These are phyloP conservation scores for Austrolebias charrua DNA, from an alignment of 2,797 vertebrate species.

Conservation along the genomic window DNA sequence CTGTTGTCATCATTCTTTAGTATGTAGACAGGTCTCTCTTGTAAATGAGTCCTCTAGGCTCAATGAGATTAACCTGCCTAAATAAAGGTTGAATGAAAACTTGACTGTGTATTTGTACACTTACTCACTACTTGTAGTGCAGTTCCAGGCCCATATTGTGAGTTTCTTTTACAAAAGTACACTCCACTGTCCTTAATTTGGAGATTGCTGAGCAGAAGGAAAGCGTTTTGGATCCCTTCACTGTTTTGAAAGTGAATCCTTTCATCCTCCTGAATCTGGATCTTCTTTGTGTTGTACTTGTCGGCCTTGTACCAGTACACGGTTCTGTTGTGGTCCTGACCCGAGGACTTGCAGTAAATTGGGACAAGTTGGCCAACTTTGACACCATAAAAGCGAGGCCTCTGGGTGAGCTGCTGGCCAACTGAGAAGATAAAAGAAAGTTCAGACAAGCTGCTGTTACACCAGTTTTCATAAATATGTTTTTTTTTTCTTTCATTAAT, in stretches of 20 bases:
- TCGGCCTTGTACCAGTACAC: conserved; percentile 53
- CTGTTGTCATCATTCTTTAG: too few species aligned
- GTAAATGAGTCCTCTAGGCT: too few species aligned
- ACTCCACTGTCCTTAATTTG: conserved; percentile 74
- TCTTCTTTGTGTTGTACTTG: accelerated
- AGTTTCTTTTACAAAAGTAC: conserved; percentile 76
- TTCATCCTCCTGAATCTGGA: accelerated
- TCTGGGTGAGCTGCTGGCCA: conserved; percentile 60
- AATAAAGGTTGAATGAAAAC: too few species aligned
- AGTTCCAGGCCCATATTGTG: conserved; percentile 62
- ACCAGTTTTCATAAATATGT: too few species aligned
- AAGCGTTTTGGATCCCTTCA: accelerated
- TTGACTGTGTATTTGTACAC: conserved; percentile 38
- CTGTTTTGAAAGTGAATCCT: accelerated
- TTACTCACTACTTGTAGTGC: conserved; percentile 83
- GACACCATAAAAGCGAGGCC: conserved; percentile 75
- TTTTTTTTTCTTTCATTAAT: too few species aligned
- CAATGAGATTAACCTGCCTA: too few species aligned
- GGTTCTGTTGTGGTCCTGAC: accelerated
- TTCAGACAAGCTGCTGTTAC: too few species aligned
- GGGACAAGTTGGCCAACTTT: accelerated
- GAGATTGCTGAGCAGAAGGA: neutral
- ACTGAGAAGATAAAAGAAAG: conserved; percentile 32
- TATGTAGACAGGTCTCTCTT: too few species aligned
- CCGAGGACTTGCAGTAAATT: conserved; percentile 51